phyloP scores from a whole-genome alignment of 2,113 vertebrate species.

The Zapus hudsonius region DNA sequence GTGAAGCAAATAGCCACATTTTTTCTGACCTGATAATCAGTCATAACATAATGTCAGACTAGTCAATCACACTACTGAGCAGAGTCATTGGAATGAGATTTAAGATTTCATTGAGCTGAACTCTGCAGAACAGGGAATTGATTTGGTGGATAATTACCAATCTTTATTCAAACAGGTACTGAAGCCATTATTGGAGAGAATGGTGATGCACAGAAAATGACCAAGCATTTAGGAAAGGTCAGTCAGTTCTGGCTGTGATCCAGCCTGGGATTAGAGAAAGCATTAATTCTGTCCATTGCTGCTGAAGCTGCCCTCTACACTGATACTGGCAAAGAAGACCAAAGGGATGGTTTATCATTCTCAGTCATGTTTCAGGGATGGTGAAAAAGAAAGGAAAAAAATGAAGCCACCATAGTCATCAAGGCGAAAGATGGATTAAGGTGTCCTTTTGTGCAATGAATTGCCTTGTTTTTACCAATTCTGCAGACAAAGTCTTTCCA shows the following conservation, averaged over 20 bases:
- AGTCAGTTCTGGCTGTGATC: constrained; percentile 65
- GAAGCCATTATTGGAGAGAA: constrained; percentile 65
- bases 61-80: background rate
- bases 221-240: constrained; percentile 68
- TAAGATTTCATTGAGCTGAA: constrained; percentile 69
- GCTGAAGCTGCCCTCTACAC: constrained; percentile 46
- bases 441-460: background rate
- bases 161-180: constrained; percentile 60
- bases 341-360: constrained; percentile 17
- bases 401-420: background rate
- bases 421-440: background rate
- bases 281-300: constrained; percentile 46
- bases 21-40: constrained; percentile 22
- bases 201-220: constrained; percentile 62
- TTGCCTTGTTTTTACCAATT: background rate
- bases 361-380: constrained; percentile 17
- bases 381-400: background rate
- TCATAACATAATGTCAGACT: background rate
- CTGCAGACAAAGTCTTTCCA: background rate
- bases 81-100: constrained; percentile 47
- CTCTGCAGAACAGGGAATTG: background rate
- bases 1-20: constrained; percentile 2
- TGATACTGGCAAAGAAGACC: constrained; percentile 47
- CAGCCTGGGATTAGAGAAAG: background rate
- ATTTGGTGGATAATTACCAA: constrained; percentile 39